These are phyloP conservation scores for Spodoptera picta DNA, from an alignment of 2,888 invertebrate species.

Conservation along the genomic window DNA sequence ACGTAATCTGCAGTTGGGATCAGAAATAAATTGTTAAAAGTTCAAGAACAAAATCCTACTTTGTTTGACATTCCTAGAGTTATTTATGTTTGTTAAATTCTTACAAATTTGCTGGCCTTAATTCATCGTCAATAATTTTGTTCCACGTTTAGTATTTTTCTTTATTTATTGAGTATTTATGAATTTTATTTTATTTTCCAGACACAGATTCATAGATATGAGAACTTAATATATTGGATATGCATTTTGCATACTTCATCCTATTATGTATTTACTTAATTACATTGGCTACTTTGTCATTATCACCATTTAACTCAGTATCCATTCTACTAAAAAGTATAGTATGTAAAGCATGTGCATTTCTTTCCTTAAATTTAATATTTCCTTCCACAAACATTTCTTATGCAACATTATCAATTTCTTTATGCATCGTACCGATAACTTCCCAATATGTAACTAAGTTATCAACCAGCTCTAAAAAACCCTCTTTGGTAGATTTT, in stretches of 20 bases:
- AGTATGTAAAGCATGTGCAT: not conserved
- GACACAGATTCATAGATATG: too few relatives aligned
- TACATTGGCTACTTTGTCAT: too few relatives aligned
- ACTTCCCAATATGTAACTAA: conserved; percentile 30
- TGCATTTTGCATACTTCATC: too few relatives aligned
- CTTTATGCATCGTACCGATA: conserved; percentile 34
- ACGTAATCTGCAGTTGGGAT: conserved; percentile 41
- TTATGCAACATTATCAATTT: conserved; percentile 31
- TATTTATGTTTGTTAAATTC: conserved; percentile 37
- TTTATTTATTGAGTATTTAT: not conserved
- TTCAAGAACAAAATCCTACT: conserved; percentile 52
- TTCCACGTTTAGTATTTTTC: conserved; percentile 4
- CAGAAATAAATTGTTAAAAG: conserved; percentile 57
- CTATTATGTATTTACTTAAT: too few relatives aligned
- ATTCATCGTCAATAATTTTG: conserved; percentile 18
- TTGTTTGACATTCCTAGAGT: conserved; percentile 50
- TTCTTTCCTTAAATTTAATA: not conserved
- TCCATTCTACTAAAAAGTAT: too few relatives aligned
- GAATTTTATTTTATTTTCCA: too few relatives aligned
- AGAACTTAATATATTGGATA: too few relatives aligned
- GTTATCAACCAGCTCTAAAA: conserved; percentile 13
- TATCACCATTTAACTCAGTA: not conserved
- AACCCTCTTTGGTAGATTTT: not conserved
- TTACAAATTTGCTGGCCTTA: conserved; percentile 32
- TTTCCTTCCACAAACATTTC: conserved; percentile 8